Evolutionary conservation across 1,140 invertebrate genomes (phyloP), one percentile per base, ranked within the genome.

Genomic region (Drosophila gunungcola): DNA sequence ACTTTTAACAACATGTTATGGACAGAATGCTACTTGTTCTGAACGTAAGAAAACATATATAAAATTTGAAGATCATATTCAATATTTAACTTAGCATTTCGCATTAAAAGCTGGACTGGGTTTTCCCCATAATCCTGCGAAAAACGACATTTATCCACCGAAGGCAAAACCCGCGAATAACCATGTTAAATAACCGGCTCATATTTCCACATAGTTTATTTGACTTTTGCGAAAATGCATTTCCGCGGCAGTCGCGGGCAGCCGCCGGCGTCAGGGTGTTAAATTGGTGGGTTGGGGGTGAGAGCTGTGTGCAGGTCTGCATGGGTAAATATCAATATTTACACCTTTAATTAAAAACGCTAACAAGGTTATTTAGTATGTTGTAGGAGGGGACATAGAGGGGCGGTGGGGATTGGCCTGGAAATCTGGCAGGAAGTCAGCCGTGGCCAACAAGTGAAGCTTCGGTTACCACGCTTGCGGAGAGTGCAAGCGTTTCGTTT

Each of bases 341-440:
- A 88, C 88, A 91, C 82, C 88, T 91, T 91, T 91, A 91, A 91
- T 91, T 91, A 91, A 91, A 91, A 91, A 83, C 88, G 78, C 88
- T 91, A 91, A 91, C 88, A 91, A 81, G 83, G 88, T 91, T 91
- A 91, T 91, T 91, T 88, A 91, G 80, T 83, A 49, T 56, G 62
- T 69, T 73, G 43, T 53, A 61, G 41, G 25, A 4, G 27, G 51
- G 58, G 38, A 12, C 10, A 16, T 21, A 7, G 9, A 12, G 52
- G 4, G 16, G 7, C 13, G 7, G 6, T 7, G 58, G 58, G 46
- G 29, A 39, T 21, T 64, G 39, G 49, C 39, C 73, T 34, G 78
- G 45, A 80, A 80, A 80, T 80, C 72, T 77, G 78, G 60, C 78
- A 63, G 83, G 65, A 82, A 88, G 83, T 88, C 83, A 70, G 58